Percentiles rank a stretch among this genome's conserved stretches.
phyloP scores from a whole-genome alignment of 2,888 invertebrate species.

The Caprella mutica region DNA sequence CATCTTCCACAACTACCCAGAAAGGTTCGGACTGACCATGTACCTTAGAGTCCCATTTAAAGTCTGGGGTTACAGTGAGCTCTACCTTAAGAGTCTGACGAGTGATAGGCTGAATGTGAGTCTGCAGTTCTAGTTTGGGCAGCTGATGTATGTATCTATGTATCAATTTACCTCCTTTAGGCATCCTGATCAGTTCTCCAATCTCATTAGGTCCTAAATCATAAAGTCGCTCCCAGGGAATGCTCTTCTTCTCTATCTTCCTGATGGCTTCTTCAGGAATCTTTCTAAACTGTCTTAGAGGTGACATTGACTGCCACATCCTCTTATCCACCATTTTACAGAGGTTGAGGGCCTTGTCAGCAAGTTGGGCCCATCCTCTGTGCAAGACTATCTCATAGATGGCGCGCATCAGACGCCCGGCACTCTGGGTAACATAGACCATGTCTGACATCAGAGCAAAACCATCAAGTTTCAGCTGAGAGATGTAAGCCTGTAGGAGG shows the following conservation, averaged over 20 bases:
- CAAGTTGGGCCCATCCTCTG: slow-evolving; percentile 91
- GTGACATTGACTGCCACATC: slow-evolving; percentile 99
- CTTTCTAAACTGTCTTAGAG: slow-evolving; percentile 88
- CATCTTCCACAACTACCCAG: slow-evolving; percentile 53
- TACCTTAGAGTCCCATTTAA: slow-evolving; percentile 96
- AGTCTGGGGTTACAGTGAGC: slow-evolving; percentile 93
- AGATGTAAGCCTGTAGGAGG: slow-evolving; percentile 91
- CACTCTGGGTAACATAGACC: slow-evolving; percentile 98
- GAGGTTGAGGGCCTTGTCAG: slow-evolving; percentile 85
- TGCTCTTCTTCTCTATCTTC: slow-evolving; percentile 95
- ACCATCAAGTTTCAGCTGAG: slow-evolving; percentile 92
- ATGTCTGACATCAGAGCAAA: slow-evolving; percentile 98
- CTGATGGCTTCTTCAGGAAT: slow-evolving; percentile 95
- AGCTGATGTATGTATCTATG: slow-evolving; percentile 94
- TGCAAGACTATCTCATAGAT: slow-evolving; percentile 91
- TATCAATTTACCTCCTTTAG: slow-evolving; percentile 86
- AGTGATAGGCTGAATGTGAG: slow-evolving; percentile 96
- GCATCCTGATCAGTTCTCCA: slow-evolving; percentile 81
- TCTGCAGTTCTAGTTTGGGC: slow-evolving; percentile 88
- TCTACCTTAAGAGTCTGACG: slow-evolving; percentile 50
- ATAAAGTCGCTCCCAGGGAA: slow-evolving; percentile 85
- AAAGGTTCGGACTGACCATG: slow-evolving; percentile 55
- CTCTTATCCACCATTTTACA: slow-evolving; percentile 98
- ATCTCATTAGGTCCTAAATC: slow-evolving; percentile 95
- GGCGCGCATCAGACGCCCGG: slow-evolving; percentile 83